Base-by-base conservation (phyloP, 2,797 vertebrate species). In the Myotis myotis region DNA sequence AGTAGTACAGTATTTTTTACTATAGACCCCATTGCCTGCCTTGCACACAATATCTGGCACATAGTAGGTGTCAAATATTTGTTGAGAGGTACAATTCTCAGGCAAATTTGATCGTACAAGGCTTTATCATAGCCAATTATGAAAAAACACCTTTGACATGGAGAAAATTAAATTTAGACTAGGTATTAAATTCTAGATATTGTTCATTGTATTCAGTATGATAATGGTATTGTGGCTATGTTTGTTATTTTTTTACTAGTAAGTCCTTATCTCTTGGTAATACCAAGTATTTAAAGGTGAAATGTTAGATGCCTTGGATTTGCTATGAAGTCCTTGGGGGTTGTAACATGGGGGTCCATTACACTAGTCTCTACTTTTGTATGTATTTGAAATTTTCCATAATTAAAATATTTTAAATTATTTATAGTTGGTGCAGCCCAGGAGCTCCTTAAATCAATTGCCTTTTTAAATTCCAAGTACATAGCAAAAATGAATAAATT, bases 381-480 rank as follows among this genome's bases (percentile, higher is more conserved):
- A 33, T 80, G 15, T 16, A 17, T 70, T 94, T 80, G 33, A 72
- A 70, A 66, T 70, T 75, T 81, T 87, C 30, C 33, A 13, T 82
- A 76, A 74, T 66, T 49, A 75, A 70, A 78, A 62, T 53, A 55
- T 68, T 72, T 49, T 86, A 49, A 57, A 49, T 75, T 94, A 75
- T 74, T 47, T 81, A 68, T 33, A 41, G n/a, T 68, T 51, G 41
- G 15, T 87, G 51, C 6, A 76, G 68, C 17, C 6, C 6, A 82
- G 22, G 72, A 81, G 11, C 51, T 91, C 2, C 23, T 90, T 80
- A 71, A 78, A 57, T 78, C 33, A 62, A 23, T 66, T 85, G 8
- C n/a, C 66, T 41, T 85, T 95, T 89, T n/a, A 33, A 83, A 68
- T 80, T 95, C 12, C 8, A 80, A 79, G 28, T 75, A 60, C n/a